Percentiles rank a stretch among this genome's conserved stretches.
Conservation (phyloP, 2,797 vertebrate species). For the Leptatherina wallacei region DNA sequence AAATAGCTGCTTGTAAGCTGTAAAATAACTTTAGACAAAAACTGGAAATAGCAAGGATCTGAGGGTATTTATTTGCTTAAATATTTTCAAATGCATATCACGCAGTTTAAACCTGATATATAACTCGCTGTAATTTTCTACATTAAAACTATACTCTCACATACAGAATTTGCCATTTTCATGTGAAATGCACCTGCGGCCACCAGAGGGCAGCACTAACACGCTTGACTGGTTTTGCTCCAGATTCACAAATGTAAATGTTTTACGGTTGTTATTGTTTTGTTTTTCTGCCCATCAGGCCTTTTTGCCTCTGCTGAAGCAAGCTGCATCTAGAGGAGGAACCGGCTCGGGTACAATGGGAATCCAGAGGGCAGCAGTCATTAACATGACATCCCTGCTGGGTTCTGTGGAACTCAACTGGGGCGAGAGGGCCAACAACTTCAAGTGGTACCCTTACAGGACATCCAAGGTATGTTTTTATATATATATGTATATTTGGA, state of each 20-base stretch:
- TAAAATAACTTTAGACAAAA: not conserved
- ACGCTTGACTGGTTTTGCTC: not conserved
- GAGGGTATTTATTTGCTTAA: not conserved
- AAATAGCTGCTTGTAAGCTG: no score
- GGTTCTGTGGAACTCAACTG: constrained; percentile 81
- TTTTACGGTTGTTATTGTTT: not conserved
- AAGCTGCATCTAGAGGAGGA: constrained; percentile 72
- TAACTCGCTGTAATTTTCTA: not conserved
- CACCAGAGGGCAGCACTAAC: constrained; percentile 39
- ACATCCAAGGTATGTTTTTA: constrained; percentile 81
- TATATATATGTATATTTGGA: no score
- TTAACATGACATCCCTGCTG: constrained; percentile 81
- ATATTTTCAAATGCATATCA: not conserved
- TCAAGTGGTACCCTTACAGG: constrained; percentile 84
- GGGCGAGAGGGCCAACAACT: constrained; percentile 59
- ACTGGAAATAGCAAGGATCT: not conserved
- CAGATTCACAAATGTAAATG: not conserved
- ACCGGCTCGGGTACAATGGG: constrained; percentile 63
- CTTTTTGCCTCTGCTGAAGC: constrained; percentile 80
- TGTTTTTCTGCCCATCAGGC: constrained; percentile 54
- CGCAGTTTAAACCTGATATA: not conserved
- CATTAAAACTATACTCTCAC: not conserved
- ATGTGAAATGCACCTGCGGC: not conserved
- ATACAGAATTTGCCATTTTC: not conserved
- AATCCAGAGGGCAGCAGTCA: constrained; percentile 81